Percentiles rank a stretch among this genome's conserved stretches.
Conservation (phyloP, 2,888 invertebrate species). For the Eristalinus sepulchralis region DNA sequence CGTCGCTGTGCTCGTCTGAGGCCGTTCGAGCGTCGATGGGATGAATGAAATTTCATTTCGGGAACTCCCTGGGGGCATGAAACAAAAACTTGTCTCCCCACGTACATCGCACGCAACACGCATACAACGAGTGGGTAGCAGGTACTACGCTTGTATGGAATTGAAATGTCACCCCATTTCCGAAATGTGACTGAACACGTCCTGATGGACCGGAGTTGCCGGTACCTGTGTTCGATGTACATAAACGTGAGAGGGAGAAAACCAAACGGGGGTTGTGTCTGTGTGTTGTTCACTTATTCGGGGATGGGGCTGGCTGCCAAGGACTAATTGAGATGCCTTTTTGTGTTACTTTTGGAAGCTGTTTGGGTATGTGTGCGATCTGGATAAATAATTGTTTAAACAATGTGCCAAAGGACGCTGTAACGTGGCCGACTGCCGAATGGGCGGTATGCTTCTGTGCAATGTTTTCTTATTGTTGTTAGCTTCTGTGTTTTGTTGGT, state of each 20-base stretch:
- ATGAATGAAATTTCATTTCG: conserved; percentile 67
- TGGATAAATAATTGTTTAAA: conserved; percentile 61
- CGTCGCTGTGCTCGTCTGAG: background rate
- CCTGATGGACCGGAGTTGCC: background rate
- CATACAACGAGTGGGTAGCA: conserved; percentile 24
- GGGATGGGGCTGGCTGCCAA: conserved; percentile 23
- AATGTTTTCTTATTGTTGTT: conserved; percentile 42
- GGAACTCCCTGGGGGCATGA: conserved; percentile 67
- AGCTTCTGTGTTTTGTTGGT: conserved; percentile 50
- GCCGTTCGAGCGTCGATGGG: background rate
- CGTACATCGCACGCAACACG: conserved; percentile 1
- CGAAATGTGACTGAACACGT: conserved; percentile 9
- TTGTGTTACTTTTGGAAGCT: conserved; percentile 19
- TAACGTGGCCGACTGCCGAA: conserved; percentile 7
- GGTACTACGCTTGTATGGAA: conserved; percentile 27
- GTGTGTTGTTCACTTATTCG: conserved; percentile 23
- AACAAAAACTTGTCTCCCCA: conserved; percentile 63
- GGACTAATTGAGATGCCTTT: conserved; percentile 67
- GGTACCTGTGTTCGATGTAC: background rate
- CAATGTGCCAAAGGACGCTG: conserved; percentile 33
- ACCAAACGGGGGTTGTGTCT: background rate
- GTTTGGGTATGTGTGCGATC: conserved; percentile 20
- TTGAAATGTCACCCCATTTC: conserved; percentile 64
- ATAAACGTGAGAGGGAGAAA: background rate
- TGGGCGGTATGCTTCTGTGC: conserved; percentile 26